Percentiles rank a stretch among this genome's conserved stretches.
These are phyloP conservation scores for Ceratina calcarata DNA, from an alignment of 1,140 invertebrate species.

Conservation along the genomic window DNA sequence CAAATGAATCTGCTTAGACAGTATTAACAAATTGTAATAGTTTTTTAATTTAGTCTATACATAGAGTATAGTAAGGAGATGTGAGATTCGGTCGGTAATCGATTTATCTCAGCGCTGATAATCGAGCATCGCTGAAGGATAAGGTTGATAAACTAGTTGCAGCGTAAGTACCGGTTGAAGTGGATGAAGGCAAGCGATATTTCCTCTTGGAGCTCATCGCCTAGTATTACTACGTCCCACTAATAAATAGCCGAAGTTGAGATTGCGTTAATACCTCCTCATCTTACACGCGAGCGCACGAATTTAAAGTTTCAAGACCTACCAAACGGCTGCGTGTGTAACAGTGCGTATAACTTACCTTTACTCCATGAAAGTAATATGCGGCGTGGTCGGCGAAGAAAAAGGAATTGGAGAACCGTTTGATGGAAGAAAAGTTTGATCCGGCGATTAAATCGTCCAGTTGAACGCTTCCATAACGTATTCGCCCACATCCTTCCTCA, in stretches of 20 bases:
- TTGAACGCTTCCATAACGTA: too few species aligned
- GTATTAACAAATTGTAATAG: too few species aligned
- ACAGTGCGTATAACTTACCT: constrained; percentile 16
- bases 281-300: constrained; percentile 22
- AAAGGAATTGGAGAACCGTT: neutral
- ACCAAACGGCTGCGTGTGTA: neutral
- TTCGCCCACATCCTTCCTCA: too few species aligned
- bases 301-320: constrained; percentile 33
- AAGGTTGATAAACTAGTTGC: constrained; percentile 37
- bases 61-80: too few species aligned
- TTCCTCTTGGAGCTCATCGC: constrained; percentile 36
- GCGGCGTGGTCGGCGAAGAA: too few species aligned
- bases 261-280: constrained; percentile 42
- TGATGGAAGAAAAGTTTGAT: too few species aligned
- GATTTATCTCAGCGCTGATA: constrained; percentile 1
- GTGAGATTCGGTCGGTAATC: too few species aligned
- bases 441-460: too few species aligned
- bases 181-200: constrained; percentile 21
- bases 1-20: too few species aligned
- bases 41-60: too few species aligned
- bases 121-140: neutral
- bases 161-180: constrained; percentile 30
- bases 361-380: neutral
- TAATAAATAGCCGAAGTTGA: constrained; percentile 48
- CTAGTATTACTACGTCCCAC: constrained; percentile 28